phyloP scores from a whole-genome alignment of 2,113 vertebrate species.

The Cacatua alba region DNA sequence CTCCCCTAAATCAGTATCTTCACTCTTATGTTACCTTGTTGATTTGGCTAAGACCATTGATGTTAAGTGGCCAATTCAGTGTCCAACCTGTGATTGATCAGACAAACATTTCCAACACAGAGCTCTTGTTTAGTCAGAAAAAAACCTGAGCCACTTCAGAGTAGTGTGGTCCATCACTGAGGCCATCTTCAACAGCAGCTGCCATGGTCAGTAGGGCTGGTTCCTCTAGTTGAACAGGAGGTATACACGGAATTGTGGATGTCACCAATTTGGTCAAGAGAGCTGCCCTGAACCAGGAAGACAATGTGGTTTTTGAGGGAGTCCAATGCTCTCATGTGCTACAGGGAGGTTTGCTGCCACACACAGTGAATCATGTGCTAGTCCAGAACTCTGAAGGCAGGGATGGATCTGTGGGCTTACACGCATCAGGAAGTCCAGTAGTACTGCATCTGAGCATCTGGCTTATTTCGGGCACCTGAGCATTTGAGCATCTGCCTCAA shows the following conservation, averaged over 20 bases:
- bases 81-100: not conserved
- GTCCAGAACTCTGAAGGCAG: conserved; percentile 37
- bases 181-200: not conserved
- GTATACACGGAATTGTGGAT: not conserved
- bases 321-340: not conserved
- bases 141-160: not conserved
- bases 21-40: not conserved
- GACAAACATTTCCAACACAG: not conserved
- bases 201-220: not conserved
- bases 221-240: not conserved
- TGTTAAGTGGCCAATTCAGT: not conserved
- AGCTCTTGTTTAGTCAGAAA: not conserved
- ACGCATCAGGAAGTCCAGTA: conserved; percentile 50
- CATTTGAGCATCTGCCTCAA: conserved; percentile 50
- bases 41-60: not conserved
- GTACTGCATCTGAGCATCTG: conserved; percentile 45
- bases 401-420: conserved; percentile 63
- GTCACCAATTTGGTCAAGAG: not conserved
- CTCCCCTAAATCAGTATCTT: not conserved
- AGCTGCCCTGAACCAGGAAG: not conserved
- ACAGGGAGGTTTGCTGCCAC: not conserved
- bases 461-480: conserved; percentile 30
- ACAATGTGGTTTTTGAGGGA: not conserved
- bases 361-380: not conserved
- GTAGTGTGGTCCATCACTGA: not conserved